These are phyloP conservation scores for Aphelocoma coerulescens DNA, from an alignment of 2,113 vertebrate genomes.

Conservation along the genomic window DNA sequence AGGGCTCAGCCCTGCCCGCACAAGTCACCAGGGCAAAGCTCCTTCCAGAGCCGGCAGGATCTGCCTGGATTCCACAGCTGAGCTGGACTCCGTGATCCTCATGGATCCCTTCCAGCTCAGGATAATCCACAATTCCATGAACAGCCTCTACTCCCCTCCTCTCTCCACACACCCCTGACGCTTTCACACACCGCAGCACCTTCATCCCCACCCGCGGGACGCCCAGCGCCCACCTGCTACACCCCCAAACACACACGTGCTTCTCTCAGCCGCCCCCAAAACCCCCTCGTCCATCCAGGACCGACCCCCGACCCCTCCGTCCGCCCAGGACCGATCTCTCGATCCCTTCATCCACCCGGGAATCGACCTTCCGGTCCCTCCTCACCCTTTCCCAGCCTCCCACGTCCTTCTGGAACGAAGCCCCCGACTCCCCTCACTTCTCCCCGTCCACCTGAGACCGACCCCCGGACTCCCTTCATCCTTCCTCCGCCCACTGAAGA, in stretches of 20 bases:
- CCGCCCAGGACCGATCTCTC: neutral
- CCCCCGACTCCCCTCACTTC: neutral
- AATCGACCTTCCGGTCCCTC: neutral
- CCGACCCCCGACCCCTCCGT: too few relatives aligned
- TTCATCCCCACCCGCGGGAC: accelerated
- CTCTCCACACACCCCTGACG: accelerated
- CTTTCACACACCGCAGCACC: accelerated
- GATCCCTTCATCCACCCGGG: neutral
- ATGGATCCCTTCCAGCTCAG: neutral
- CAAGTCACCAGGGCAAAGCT: neutral
- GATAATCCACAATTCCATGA: neutral
- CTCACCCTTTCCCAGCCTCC: neutral
- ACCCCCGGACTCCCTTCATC: neutral
- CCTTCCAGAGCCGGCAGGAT: neutral
- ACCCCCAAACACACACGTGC: neutral
- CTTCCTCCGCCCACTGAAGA: neutral
- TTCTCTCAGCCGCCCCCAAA: neutral
- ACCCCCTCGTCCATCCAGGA: neutral
- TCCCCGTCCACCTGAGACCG: neutral
- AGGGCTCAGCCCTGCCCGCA: neutral
- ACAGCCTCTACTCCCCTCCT: accelerated
- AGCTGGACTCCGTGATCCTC: neutral
- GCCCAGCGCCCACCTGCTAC: neutral
- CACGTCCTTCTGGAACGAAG: neutral
- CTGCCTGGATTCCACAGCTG: neutral